Conservation (phyloP, 2,888 invertebrate genomes). For the Cerastis rubricosa region DNA sequence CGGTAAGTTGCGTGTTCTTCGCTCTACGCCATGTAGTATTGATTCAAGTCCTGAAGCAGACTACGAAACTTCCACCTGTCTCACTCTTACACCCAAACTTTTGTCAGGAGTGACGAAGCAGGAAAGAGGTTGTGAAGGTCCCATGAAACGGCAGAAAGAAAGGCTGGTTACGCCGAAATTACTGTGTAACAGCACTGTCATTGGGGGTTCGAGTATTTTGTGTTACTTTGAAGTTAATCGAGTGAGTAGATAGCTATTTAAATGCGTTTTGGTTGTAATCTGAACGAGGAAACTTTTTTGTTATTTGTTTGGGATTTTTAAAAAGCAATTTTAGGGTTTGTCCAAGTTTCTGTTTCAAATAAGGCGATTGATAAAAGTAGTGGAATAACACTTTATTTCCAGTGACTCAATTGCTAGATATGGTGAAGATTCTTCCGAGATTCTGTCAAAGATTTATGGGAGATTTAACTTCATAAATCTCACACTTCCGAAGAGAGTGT, state of each 20-base stretch:
- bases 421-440: neutral
- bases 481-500: conserved; percentile 1
- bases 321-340: neutral
- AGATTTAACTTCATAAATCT: conserved; percentile 38
- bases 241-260: conserved; percentile 30
- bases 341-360: conserved; percentile 5
- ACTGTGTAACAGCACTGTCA: conserved; percentile 54
- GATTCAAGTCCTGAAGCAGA: conserved; percentile 58
- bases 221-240: conserved; percentile 51
- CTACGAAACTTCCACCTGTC: conserved; percentile 40
- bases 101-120: conserved; percentile 36
- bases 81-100: conserved; percentile 44
- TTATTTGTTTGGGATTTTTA: conserved; percentile 29
- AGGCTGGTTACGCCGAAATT: conserved; percentile 47
- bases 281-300: conserved; percentile 13
- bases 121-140: conserved; percentile 34
- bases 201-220: conserved; percentile 50
- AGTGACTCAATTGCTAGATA: conserved; percentile 17
- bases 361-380: neutral
- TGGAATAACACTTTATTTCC: conserved; percentile 4
- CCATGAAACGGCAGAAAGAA: conserved; percentile 48
- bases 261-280: conserved; percentile 29
- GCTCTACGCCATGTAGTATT: conserved; percentile 61
- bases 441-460: conserved; percentile 31
- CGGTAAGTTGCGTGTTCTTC: conserved; percentile 61